Evolutionary conservation across 2,113 vertebrate genomes (phyloP).

Genomic region (Chlorodrepanis virens): DNA sequence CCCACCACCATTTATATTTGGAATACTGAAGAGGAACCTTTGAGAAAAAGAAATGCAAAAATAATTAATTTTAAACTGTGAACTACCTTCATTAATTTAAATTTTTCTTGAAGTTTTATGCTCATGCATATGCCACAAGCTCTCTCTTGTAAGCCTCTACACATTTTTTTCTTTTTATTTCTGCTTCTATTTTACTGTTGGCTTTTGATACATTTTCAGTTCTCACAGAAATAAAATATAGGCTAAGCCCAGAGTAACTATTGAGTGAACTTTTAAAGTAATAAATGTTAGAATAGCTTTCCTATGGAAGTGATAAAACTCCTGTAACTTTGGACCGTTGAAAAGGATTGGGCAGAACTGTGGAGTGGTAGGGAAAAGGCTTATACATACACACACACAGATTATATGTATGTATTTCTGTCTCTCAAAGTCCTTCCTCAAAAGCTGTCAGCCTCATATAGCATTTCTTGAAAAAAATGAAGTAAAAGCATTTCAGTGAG

Average conservation of each 20-base stretch:
- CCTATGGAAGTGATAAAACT: background rate
- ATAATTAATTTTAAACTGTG: slow-evolving; percentile 43
- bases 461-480: background rate
- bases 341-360: background rate
- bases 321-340: background rate
- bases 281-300: background rate
- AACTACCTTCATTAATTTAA: slow-evolving; percentile 43
- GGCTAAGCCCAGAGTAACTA: background rate
- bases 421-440: background rate
- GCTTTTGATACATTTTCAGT: background rate
- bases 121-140: slow-evolving; percentile 37
- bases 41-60: slow-evolving; percentile 29
- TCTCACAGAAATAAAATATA: background rate
- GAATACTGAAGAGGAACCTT: slow-evolving; percentile 27
- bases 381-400: background rate
- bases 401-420: background rate
- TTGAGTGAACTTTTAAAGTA: background rate
- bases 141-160: background rate
- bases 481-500: background rate
- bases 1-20: slow-evolving; percentile 38
- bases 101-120: slow-evolving; percentile 42
- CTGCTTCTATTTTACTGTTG: background rate
- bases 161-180: background rate
- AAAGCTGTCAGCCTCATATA: background rate
- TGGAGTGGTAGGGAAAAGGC: background rate